These are phyloP conservation scores for Dryobates pubescens DNA, from an alignment of 2,797 vertebrate species.

Conservation along the genomic window DNA sequence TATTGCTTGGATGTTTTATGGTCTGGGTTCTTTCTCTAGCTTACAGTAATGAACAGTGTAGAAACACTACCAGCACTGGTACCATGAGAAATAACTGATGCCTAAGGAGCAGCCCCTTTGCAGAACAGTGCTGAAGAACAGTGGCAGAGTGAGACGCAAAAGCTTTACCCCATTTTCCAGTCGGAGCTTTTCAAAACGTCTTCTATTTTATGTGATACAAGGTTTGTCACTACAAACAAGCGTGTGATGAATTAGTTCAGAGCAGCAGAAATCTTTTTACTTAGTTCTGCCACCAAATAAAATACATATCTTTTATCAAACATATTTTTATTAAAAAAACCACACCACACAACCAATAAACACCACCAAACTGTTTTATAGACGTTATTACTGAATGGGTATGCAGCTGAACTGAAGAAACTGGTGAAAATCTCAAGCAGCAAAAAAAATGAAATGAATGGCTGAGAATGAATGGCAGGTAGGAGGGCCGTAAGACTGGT, in stretches of 20 bases:
- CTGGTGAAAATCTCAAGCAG: not conserved
- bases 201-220: not conserved
- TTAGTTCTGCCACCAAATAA: not conserved
- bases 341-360: not conserved
- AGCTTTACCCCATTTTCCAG: not conserved
- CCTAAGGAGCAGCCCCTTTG: not conserved
- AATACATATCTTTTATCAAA: not conserved
- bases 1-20: not conserved
- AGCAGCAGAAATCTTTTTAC: not conserved
- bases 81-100: not conserved
- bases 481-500: not conserved
- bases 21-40: not conserved
- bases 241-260: not conserved
- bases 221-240: not conserved
- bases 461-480: not conserved
- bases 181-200: not conserved
- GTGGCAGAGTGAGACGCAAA: not conserved
- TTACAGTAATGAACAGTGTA: not conserved
- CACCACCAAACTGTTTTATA: not conserved
- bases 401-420: conserved; percentile 10
- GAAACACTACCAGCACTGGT: not conserved
- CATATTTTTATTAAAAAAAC: not conserved
- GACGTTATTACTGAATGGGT: not conserved
- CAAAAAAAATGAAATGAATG: not conserved
- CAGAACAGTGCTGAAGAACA: not conserved